A percentile compares a stretch with the other conserved stretches of the same genome.
Conservation (phyloP, 2,797 vertebrate species). For the Poeciliopsis paucimaculata region DNA sequence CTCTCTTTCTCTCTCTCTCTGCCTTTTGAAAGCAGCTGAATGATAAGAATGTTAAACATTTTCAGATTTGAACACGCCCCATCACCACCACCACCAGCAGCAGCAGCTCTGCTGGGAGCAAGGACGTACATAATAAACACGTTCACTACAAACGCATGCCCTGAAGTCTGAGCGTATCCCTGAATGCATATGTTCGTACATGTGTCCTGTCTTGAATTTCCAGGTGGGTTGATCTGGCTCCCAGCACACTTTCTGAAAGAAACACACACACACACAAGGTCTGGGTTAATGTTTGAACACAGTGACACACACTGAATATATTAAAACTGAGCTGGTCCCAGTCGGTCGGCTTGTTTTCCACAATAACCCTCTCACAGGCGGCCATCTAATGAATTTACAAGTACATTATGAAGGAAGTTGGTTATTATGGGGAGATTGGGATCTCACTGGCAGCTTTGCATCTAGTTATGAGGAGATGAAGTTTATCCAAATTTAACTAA, state of each 20-base stretch:
- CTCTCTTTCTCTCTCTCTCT: slow-evolving; percentile 61
- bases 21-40: slow-evolving; percentile 71
- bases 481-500: not conserved
- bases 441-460: slow-evolving; percentile 19
- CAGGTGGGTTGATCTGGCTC: slow-evolving; percentile 62
- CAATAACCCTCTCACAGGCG: slow-evolving; percentile 32
- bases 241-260: slow-evolving; percentile 54
- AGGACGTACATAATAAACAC: slow-evolving; percentile 21
- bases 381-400: slow-evolving; percentile 44
- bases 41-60: slow-evolving; percentile 84
- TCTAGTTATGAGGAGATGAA: slow-evolving; percentile 1
- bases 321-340: slow-evolving; percentile 52
- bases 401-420: slow-evolving; percentile 24
- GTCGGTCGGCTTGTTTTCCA: slow-evolving; percentile 55
- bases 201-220: slow-evolving; percentile 58
- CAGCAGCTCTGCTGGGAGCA: slow-evolving; percentile 27
- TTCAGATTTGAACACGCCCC: slow-evolving; percentile 71
- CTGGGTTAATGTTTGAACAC: slow-evolving; percentile 79
- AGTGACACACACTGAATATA: slow-evolving; percentile 71
- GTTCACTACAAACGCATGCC: slow-evolving; percentile 11
- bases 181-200: slow-evolving; percentile 38
- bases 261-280: slow-evolving; percentile 45
- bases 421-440: slow-evolving; percentile 11
- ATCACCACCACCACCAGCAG: slow-evolving; percentile 32
- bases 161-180: slow-evolving; percentile 9